A percentile compares a stretch with the other conserved stretches of the same genome.
phyloP scores from a whole-genome alignment of 1,140 invertebrate genomes.

The Drosophila bocqueti region DNA sequence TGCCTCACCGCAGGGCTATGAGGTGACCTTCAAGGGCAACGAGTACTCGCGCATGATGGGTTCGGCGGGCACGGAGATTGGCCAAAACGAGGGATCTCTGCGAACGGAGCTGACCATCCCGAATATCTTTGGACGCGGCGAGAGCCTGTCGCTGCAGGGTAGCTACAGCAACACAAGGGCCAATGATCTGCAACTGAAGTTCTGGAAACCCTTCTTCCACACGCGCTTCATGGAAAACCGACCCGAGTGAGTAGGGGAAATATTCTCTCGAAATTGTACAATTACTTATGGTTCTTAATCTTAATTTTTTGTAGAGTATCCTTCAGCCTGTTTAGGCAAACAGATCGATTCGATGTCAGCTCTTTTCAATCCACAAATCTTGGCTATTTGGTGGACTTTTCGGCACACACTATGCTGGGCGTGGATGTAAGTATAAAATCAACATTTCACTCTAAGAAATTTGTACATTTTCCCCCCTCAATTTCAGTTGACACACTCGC shows the following conservation, averaged over 20 bases:
- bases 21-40: constrained; percentile 76
- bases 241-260: constrained; percentile 69
- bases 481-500: constrained; percentile 76
- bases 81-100: constrained; percentile 82
- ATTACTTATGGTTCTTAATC: background rate
- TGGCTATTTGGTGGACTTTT: constrained; percentile 73
- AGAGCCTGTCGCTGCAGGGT: constrained; percentile 79
- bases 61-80: constrained; percentile 81
- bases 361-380: constrained; percentile 76
- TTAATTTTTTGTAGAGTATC: constrained; percentile 52
- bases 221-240: constrained; percentile 77
- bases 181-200: constrained; percentile 79
- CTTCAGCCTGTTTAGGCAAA: constrained; percentile 78
- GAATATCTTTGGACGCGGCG: constrained; percentile 79
- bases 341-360: constrained; percentile 72
- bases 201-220: constrained; percentile 84
- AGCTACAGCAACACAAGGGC: constrained; percentile 79
- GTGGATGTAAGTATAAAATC: constrained; percentile 60
- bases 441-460: background rate
- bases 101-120: constrained; percentile 78
- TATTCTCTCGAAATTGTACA: background rate
- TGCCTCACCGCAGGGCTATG: constrained; percentile 81
- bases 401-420: constrained; percentile 68
- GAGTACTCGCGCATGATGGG: constrained; percentile 79
- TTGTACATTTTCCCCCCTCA: background rate